Conservation (phyloP, 2,888 invertebrate species). For the Elysia crispata region DNA sequence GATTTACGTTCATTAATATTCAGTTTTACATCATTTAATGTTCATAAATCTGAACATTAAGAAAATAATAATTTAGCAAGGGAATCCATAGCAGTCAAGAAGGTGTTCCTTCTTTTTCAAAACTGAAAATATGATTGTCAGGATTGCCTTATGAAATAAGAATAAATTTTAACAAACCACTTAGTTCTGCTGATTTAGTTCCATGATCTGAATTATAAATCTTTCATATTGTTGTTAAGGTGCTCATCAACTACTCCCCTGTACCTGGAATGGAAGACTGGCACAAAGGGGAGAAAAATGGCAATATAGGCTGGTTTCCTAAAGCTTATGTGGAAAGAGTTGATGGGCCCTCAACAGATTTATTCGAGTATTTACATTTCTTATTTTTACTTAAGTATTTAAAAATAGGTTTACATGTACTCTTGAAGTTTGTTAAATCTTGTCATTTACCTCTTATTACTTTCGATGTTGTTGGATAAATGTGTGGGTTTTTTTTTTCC, state of each 20-base stretch:
- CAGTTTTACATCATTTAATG: too few relatives aligned
- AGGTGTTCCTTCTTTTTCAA: too few relatives aligned
- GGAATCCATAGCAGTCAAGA: too few relatives aligned
- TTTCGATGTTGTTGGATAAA: too few relatives aligned
- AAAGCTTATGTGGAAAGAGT: conserved; percentile 86
- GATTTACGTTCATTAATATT: too few relatives aligned
- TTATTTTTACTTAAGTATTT: not conserved
- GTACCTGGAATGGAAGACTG: conserved; percentile 90
- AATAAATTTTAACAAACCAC: too few relatives aligned
- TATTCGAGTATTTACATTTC: conserved; percentile 50
- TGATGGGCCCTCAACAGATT: conserved; percentile 53
- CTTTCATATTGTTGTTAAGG: not conserved
- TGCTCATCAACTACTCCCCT: conserved; percentile 78
- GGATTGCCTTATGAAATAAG: too few relatives aligned
- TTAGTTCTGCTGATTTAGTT: not conserved
- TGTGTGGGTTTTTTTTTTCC: too few relatives aligned
- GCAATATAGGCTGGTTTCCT: conserved; percentile 96
- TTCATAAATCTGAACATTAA: too few relatives aligned
- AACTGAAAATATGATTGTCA: too few relatives aligned
- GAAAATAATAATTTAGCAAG: too few relatives aligned
- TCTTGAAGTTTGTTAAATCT: not conserved
- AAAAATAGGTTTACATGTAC: too few relatives aligned
- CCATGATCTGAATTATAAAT: not conserved
- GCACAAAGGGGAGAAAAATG: conserved; percentile 92
- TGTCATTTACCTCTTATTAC: not conserved